Conservation (phyloP, 2,888 invertebrate species). For the Drosophila emarginata region DNA sequence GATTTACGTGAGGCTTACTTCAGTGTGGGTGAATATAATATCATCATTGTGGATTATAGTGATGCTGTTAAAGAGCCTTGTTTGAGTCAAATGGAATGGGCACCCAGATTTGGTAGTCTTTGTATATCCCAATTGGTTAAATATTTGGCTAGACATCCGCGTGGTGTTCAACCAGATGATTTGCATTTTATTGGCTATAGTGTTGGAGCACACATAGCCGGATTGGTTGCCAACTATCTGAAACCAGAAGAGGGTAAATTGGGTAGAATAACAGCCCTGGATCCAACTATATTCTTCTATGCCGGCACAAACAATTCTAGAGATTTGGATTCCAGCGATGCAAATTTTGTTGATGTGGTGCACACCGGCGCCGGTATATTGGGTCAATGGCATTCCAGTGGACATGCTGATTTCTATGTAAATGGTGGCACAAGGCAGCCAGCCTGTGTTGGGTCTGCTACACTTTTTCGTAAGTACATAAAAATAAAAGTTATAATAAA, state of each 20-base stretch:
- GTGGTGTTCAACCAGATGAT: slow-evolving; percentile 88
- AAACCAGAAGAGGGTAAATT: slow-evolving; percentile 87
- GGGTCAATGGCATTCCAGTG: slow-evolving; percentile 94
- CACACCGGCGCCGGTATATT: slow-evolving; percentile 94
- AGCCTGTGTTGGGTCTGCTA: slow-evolving; percentile 91
- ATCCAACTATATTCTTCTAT: slow-evolving; percentile 93
- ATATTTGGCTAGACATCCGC: slow-evolving; percentile 90
- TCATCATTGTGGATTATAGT: slow-evolving; percentile 93
- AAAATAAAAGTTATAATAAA: background rate
- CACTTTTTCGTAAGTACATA: slow-evolving; percentile 88
- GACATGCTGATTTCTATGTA: slow-evolving; percentile 94
- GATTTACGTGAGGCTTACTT: slow-evolving; percentile 93
- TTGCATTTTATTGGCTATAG: slow-evolving; percentile 93
- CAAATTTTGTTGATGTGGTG: slow-evolving; percentile 91
- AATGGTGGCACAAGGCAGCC: slow-evolving; percentile 94
- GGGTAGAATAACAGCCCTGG: slow-evolving; percentile 92
- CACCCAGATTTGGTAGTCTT: slow-evolving; percentile 86
- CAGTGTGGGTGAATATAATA: slow-evolving; percentile 90
- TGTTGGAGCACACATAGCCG: slow-evolving; percentile 93
- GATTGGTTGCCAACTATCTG: slow-evolving; percentile 90
- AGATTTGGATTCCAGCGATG: slow-evolving; percentile 91
- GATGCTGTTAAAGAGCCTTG: slow-evolving; percentile 91
- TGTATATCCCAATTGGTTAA: slow-evolving; percentile 92
- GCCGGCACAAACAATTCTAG: slow-evolving; percentile 91
- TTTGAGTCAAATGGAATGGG: slow-evolving; percentile 89